Evolutionary conservation across 2,113 vertebrate species (phyloP), one percentile per base, ranked within the genome.

Genomic region (Piprites chloris): DNA sequence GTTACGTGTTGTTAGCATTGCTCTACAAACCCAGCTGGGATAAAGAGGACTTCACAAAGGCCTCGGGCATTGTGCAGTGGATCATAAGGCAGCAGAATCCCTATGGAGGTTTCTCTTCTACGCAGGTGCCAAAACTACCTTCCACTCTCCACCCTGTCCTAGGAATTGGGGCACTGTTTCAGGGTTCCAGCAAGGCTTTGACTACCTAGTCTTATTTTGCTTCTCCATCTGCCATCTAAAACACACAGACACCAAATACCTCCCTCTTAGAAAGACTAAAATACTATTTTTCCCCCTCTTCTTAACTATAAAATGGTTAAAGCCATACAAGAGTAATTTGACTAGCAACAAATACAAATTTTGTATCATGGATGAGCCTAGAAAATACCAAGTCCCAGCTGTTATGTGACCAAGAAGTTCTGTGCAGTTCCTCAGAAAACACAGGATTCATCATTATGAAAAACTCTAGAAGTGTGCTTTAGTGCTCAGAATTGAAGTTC

Each of bases 51-150:
- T 56, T 98, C 71, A 96, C 96, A 37, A 98, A 98, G 44, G 86
- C 97, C 9, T 92, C 98, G 1, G 20, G 80, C 33, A 97, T 99
- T n/a, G 98, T 98, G n/a, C 97, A 91, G 58, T 99, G 99, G 99
- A 94, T 99, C 13, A 72, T 93, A 46, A 96, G 93, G 69, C 98
- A 99, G 79, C 98, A 99, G 97, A 99, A 99, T 77, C 84, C 98
- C 6, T 98, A 95, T 3, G 99, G 99, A 19, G 98, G 99, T 8
- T 99, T 98, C 97, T 97, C 98, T 12, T 99, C 98, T 63, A 99
- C 98, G 2, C 98, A 99, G 98, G 99, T 99, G 87, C 46, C 42
- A 35, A 52, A 93, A 58, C 2, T 35, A 15, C 30, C 21, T 77
- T 87, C 44, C 13, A 5, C 19, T 59, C 50, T 44, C 14, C 41